Evolutionary conservation across 2,797 vertebrate genomes (phyloP), one percentile per base, ranked within the genome.

Genomic region (Otolemur crassicaudatus): DNA sequence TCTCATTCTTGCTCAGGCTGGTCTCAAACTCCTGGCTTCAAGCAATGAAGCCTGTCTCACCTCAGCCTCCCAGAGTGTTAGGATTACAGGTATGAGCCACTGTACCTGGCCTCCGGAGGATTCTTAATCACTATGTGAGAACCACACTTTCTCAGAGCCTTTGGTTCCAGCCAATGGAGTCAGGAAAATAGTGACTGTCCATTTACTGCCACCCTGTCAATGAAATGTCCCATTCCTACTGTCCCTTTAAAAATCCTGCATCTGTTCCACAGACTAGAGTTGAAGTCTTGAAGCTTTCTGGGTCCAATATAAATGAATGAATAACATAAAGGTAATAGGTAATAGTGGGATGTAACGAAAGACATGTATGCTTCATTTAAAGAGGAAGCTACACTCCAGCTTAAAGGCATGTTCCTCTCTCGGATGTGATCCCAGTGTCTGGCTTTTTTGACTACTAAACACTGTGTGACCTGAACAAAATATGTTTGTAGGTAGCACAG

Each of bases 191-290:
- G 1, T 37, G 14, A 75, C 7, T 58, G 11, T 40, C 67, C n/a
- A 29, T n/a, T 70, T 11, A 25, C 8, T 81, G 65, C 29, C 6
- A 79, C 27, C 34, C 31, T 93, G 49, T 7, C 34, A 86, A 25
- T 43, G 76, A 77, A 87, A 87, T 79, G 53, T 7, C 40, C 60
- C 19, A 23, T 17, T 40, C 13, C 22, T n/a, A 27, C 10, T 60
- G 1, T 19, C 25, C 29, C 65, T 97, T 97, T 87, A 91, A 72
- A 94, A 92, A 82, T 43, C 40, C 53, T 86, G 43, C 84, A 85
- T 94, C 72, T 88, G 19, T 56, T 80, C 27, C 12, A 46, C 3
- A 87, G 80, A 77, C 2, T 25, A 58, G 61, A 87, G 65, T 7
- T 90, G 72, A 93, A 94, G 88, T 85, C n/a, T 91, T 63, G 29